These are phyloP conservation scores for Choreutis nemorana DNA, from an alignment of 2,888 invertebrate genomes.

Conservation along the genomic window DNA sequence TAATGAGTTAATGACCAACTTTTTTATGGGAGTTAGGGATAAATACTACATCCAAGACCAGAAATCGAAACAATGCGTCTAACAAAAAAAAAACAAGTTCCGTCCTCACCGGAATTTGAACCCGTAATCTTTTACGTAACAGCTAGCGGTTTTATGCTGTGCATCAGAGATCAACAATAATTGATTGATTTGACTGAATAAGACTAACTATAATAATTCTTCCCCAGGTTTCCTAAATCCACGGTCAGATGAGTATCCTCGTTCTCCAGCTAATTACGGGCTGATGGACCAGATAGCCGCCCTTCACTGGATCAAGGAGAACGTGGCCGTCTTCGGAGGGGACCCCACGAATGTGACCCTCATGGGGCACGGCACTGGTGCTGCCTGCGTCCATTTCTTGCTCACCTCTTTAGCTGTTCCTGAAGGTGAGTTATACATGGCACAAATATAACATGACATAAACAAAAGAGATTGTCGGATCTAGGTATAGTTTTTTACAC, in stretches of 20 bases:
- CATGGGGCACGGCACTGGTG: slow-evolving; percentile 95
- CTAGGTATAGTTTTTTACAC: not conserved
- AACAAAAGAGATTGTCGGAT: not conserved
- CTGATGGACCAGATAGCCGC: slow-evolving; percentile 97
- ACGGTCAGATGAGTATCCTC: slow-evolving; percentile 84
- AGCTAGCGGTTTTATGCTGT: too few relatives aligned
- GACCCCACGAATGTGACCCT: slow-evolving; percentile 93
- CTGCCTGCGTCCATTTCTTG: slow-evolving; percentile 93
- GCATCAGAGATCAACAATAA: too few relatives aligned
- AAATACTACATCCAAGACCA: too few relatives aligned
- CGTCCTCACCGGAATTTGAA: too few relatives aligned
- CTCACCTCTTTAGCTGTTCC: slow-evolving; percentile 94
- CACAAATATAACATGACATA: slow-evolving; percentile 7
- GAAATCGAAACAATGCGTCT: too few relatives aligned
- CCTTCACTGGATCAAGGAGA: slow-evolving; percentile 95
- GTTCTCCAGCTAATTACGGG: slow-evolving; percentile 95
- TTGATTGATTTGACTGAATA: too few relatives aligned
- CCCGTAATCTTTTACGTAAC: too few relatives aligned
- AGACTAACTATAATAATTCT: slow-evolving; percentile 6
- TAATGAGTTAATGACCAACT: too few relatives aligned
- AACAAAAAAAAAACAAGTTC: too few relatives aligned
- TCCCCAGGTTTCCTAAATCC: slow-evolving; percentile 87
- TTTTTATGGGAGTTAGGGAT: too few relatives aligned
- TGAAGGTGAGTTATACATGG: slow-evolving; percentile 72
- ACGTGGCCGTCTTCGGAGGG: slow-evolving; percentile 94